Evolutionary conservation across 2,113 vertebrate genomes (phyloP), one percentile per base, ranked within the genome.

Genomic region (Morone saxatilis): DNA sequence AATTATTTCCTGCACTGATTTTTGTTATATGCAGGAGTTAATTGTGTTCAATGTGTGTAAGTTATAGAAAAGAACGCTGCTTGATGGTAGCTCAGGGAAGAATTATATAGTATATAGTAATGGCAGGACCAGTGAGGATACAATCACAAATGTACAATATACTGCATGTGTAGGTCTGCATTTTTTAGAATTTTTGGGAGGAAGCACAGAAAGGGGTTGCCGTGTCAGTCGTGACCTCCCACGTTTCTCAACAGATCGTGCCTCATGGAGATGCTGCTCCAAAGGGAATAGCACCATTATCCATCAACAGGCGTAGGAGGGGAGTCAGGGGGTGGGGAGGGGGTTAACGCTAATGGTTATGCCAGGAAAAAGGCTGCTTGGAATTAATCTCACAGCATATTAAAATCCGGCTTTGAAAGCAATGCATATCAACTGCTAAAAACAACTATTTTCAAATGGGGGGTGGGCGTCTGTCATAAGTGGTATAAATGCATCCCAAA

Each of bases 291-390:
- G 79, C 87, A 75, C 86, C 89, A 88, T 90, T 92, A 95, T 92
- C 91, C 89, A 92, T 90, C 89, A 90, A 57, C 86, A 78, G 76
- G 84, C 87, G 92, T 93, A 80, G 92, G 90, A 90, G 88, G 82
- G 81, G 72, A 90, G 89, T 84, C 84, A 65, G 77, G 68, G 82
- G 69, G 72, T 75, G 61, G 75, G 65, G 74, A 80, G 76, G 83
- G 86, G 83, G 83, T 84, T 92, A 89, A 88, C 71, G 50, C 82
- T 87, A 85, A 88, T 92, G 89, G 80, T 87, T 89, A 76, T 89
- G 78, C 86, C 84, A 91, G 85, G 80, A 93, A 91, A 25, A 92
- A 50, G 67, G 60, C 87, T 90, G 91, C 71, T 90, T 83, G 71
- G 85, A 91, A 93, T 90, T 89, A 93, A 93, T 92, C 91, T 87